A percentile compares a stretch with the other conserved stretches of the same genome.
These are phyloP conservation scores for Luehdorfia chinensis DNA, from an alignment of 1,140 invertebrate species.

Conservation along the genomic window DNA sequence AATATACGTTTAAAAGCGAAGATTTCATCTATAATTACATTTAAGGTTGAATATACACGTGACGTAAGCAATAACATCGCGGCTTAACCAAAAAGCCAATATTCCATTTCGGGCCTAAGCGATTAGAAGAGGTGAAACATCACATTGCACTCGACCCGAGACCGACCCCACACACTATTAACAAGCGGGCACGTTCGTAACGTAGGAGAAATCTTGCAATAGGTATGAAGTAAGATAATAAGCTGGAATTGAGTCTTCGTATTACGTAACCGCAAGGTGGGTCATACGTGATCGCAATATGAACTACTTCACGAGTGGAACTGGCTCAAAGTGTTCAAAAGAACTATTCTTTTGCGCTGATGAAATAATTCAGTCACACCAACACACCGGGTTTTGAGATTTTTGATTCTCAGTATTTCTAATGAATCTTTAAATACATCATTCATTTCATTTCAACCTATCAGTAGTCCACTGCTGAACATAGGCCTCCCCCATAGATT, in stretches of 20 bases:
- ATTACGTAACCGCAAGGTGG: constrained; percentile 20
- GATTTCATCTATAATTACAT: too few relatives aligned
- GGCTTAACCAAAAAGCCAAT: neutral
- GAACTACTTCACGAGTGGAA: constrained; percentile 2
- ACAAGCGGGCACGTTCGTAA: constrained; percentile 17
- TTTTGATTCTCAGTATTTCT: too few relatives aligned
- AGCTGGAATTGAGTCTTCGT: constrained; percentile 19
- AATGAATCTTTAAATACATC: too few relatives aligned
- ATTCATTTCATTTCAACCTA: too few relatives aligned
- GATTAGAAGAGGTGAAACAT: constrained; percentile 3
- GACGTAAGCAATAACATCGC: too few relatives aligned
- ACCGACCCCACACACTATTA: too few relatives aligned
- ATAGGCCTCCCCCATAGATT: too few relatives aligned
- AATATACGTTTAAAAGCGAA: too few relatives aligned
- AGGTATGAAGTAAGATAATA: constrained; percentile 36
- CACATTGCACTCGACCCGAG: neutral
- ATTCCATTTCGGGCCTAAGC: neutral
- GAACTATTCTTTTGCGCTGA: constrained; percentile 16
- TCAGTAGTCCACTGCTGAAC: too few relatives aligned
- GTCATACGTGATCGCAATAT: constrained; percentile 14
- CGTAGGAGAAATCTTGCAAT: constrained; percentile 20
- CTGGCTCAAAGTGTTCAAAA: constrained; percentile 7
- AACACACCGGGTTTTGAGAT: too few relatives aligned
- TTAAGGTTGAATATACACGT: too few relatives aligned
- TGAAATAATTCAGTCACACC: constrained; percentile 14